Percentiles rank a stretch among this genome's conserved stretches.
Evolutionary conservation across 2,113 vertebrate species (phyloP).

Genomic region (Sylvia atricapilla): DNA sequence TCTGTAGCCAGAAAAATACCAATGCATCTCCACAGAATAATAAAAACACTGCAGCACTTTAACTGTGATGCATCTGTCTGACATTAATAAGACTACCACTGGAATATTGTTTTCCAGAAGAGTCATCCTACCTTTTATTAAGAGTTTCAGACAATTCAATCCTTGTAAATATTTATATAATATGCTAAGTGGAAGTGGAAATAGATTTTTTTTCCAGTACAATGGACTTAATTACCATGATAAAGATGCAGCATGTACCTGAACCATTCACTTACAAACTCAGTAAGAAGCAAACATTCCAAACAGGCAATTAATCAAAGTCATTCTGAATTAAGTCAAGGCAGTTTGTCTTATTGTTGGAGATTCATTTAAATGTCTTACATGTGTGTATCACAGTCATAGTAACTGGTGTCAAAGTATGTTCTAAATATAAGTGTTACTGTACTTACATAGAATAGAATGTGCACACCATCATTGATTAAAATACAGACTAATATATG

Average conservation of each 20-base stretch:
- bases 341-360: background rate
- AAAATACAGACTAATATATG: constrained; percentile 14
- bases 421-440: background rate
- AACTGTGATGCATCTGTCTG: background rate
- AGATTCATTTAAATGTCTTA: background rate
- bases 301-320: background rate
- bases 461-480: background rate
- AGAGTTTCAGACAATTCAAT: background rate
- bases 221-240: background rate
- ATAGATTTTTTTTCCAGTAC: background rate
- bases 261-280: background rate
- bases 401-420: background rate
- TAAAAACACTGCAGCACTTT: background rate
- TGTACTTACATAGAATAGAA: background rate
- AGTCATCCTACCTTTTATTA: background rate
- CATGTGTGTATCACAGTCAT: background rate
- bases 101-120: background rate
- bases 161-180: constrained; percentile 7
- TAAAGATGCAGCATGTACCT: background rate
- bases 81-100: background rate
- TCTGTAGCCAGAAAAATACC: background rate
- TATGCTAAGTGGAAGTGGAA: background rate
- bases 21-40: background rate
- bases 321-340: background rate
- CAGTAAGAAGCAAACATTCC: background rate